Evolutionary conservation across 2,113 vertebrate genomes (phyloP), one percentile per base, ranked within the genome.

Genomic region (Labeo rohita): DNA sequence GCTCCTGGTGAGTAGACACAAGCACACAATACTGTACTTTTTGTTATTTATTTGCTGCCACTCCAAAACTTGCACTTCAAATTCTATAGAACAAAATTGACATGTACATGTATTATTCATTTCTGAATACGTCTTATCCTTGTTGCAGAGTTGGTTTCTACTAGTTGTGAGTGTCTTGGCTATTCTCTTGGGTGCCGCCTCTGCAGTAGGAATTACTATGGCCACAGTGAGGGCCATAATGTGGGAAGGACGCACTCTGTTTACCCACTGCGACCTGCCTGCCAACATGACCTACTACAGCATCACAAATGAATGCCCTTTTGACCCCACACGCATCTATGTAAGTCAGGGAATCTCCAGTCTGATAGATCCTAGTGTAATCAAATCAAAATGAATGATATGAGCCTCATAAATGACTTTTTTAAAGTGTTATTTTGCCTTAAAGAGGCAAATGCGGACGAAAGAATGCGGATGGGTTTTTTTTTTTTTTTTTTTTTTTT

Each of bases 291-390:
- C 89, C 80, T 86, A 92, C 0, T 81, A 93, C 83, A 95, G 94
- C 0, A 84, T 94, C 15, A 92, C 95, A 0, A 87, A 91, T 0
- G 91, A 97, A 87, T 98, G 98, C 68, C 96, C 97, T 36, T 99
- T 98, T 2, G 96, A 99, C 80, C 97, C 98, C 79, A 97, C 97
- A 0, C 95, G 95, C 0, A 92, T 97, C 91, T 98, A 96, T 0
- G 96, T 98, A 91, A 97, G 98, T 95, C 36, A 8, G 9, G 18
- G 6, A 36, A 16, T 52, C 28, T 52, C 3, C 12, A 18, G 1
- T 63, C 45, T 18, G 56, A 45, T 8, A 16, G 4, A 16, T 34
- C 8, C 8, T 82, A 9, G 6, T 54, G 23, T 18, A 77, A 54
- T 49, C 5, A 0, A 15, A 50, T 15, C 8, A 15, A 36, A 21